These are phyloP conservation scores for Dunckerocampus dactyliophorus DNA, from an alignment of 2,113 vertebrate genomes.

Conservation along the genomic window DNA sequence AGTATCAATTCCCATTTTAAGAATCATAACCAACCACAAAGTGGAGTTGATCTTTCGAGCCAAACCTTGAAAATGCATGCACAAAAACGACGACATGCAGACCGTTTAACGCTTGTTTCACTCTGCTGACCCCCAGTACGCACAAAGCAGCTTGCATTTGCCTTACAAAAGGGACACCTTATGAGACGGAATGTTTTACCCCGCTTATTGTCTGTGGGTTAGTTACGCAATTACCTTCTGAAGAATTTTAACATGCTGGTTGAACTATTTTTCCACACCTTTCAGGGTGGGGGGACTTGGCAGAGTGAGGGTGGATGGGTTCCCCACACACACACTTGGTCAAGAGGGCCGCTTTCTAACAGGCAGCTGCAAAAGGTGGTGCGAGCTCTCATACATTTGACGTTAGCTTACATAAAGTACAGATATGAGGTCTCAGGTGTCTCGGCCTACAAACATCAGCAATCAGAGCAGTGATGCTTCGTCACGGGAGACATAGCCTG, in stretches of 20 bases:
- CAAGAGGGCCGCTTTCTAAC: slow-evolving; percentile 49
- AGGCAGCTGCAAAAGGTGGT: slow-evolving; percentile 55
- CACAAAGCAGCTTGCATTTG: not conserved
- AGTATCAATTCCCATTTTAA: no score
- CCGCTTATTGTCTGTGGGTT: not conserved
- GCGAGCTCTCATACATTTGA: slow-evolving; percentile 36
- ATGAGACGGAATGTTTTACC: not conserved
- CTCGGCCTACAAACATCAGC: not conserved
- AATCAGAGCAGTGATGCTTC: not conserved
- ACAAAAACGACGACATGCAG: not conserved
- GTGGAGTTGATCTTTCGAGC: not conserved
- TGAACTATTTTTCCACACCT: slow-evolving; percentile 1
- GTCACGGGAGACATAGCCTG: slow-evolving; percentile 3
- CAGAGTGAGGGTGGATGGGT: not conserved
- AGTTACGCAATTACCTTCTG: not conserved
- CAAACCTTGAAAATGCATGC: not conserved
- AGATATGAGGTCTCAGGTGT: not conserved
- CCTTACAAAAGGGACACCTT: no score
- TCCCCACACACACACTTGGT: not conserved
- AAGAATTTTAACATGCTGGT: not conserved
- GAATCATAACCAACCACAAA: not conserved
- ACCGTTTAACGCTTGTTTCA: not conserved
- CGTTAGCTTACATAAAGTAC: not conserved
- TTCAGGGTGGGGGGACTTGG: slow-evolving; percentile 8
- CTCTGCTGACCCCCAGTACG: not conserved